Percentiles rank a stretch among this genome's conserved stretches.
phyloP scores from a whole-genome alignment of 1,140 invertebrate species.

The Scaptomyza hsui region DNA sequence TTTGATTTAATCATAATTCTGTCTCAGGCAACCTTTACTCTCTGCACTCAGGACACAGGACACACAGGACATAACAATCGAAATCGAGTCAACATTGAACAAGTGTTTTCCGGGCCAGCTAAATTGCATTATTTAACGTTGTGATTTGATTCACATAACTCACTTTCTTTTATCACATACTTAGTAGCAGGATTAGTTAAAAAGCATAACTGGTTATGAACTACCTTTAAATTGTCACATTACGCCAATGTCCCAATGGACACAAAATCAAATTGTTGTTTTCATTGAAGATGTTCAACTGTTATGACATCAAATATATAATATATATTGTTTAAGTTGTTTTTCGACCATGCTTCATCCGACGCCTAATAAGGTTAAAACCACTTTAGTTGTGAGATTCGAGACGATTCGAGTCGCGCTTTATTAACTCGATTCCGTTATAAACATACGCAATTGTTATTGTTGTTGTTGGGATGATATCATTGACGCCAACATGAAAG shows the following conservation, averaged over 20 bases:
- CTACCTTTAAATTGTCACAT: no score
- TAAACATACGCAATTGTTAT: neutral
- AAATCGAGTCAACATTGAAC: slow-evolving; percentile 43
- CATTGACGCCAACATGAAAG: slow-evolving; percentile 21
- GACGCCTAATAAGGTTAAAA: slow-evolving; percentile 36
- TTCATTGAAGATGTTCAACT: neutral
- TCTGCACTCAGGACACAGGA: no score
- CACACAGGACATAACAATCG: slow-evolving; percentile 31
- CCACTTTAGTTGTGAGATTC: slow-evolving; percentile 5
- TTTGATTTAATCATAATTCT: slow-evolving; percentile 60
- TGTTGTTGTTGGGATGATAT: slow-evolving; percentile 9
- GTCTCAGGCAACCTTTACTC: neutral
- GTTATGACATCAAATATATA: neutral
- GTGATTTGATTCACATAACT: neutral
- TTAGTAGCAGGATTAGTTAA: no score
- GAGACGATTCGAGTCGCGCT: slow-evolving; percentile 6
- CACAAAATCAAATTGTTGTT: no score
- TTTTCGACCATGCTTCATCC: neutral
- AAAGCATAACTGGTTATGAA: no score
- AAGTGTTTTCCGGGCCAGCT: slow-evolving; percentile 30
- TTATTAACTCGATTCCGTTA: slow-evolving; percentile 19
- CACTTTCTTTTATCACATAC: no score
- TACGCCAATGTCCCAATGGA: no score
- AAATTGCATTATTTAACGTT: slow-evolving; percentile 15
- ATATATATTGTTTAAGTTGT: no score